A percentile compares a stretch with the other conserved stretches of the same genome.
These are phyloP conservation scores for Phylloscopus trochiloides DNA, from an alignment of 2,113 vertebrate species.

Conservation along the genomic window DNA sequence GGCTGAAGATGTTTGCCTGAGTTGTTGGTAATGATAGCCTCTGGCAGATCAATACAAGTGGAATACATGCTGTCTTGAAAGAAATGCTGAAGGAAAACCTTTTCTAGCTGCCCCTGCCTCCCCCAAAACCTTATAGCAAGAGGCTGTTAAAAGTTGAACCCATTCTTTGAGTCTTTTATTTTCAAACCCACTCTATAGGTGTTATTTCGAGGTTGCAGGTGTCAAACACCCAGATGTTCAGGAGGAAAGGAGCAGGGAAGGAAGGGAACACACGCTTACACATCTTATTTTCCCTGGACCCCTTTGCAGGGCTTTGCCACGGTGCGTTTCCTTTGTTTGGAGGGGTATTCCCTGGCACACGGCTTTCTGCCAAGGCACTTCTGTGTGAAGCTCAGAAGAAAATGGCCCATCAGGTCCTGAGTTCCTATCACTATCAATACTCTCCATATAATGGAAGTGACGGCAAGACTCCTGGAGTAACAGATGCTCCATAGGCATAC, in stretches of 20 bases:
- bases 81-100: neutral
- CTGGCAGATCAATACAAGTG: conserved; percentile 44
- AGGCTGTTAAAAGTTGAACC: neutral
- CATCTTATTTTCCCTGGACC: neutral
- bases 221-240: neutral
- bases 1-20: conserved; percentile 41
- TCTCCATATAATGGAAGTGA: conserved; percentile 31
- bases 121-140: neutral
- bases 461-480: conserved; percentile 46
- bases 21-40: conserved; percentile 47
- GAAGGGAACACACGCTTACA: neutral
- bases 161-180: neutral
- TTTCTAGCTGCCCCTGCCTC: neutral
- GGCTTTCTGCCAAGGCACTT: conserved; percentile 28
- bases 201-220: neutral
- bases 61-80: conserved; percentile 24
- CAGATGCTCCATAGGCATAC: conserved; percentile 48
- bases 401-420: conserved; percentile 48
- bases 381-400: conserved; percentile 19
- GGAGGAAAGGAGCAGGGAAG: neutral
- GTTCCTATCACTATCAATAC: conserved; percentile 10
- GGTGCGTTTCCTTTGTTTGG: neutral
- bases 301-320: neutral
- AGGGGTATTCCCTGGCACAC: neutral
- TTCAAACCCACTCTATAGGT: neutral